Conservation (phyloP, 1,140 invertebrate species). For the Leptonema lineaticorne region DNA sequence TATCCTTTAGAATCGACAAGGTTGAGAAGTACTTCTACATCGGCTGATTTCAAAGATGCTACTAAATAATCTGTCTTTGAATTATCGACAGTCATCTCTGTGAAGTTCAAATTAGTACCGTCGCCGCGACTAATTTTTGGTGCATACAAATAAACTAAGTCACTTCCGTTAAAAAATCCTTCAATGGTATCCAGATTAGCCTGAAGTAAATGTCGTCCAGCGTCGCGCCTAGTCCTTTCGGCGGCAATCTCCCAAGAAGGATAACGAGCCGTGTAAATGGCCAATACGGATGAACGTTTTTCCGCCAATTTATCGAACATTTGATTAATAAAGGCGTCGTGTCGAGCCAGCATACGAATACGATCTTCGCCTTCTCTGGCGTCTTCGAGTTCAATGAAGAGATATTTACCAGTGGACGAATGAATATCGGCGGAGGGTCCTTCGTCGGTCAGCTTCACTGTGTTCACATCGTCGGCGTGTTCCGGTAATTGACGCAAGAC, state of each 20-base stretch:
- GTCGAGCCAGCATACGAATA: slow-evolving; percentile 47
- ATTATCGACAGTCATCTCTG: not conserved
- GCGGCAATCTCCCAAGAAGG: slow-evolving; percentile 47
- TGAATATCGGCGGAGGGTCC: slow-evolving; percentile 48
- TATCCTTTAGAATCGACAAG: too few relatives aligned
- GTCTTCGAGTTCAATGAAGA: slow-evolving; percentile 52
- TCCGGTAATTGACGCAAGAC: not conserved
- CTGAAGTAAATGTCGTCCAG: slow-evolving; percentile 20
- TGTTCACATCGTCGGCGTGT: slow-evolving; percentile 2
- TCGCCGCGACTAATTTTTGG: not conserved
- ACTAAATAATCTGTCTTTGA: too few relatives aligned
- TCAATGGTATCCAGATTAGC: not conserved
- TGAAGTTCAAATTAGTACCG: not conserved
- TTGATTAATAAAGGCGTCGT: slow-evolving; percentile 51
- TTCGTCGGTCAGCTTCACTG: slow-evolving; percentile 48
- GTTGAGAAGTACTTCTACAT: too few relatives aligned
- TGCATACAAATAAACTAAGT: slow-evolving; percentile 27
- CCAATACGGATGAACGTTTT: slow-evolving; percentile 46
- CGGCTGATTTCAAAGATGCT: too few relatives aligned
- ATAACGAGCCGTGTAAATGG: slow-evolving; percentile 50
- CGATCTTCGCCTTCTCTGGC: slow-evolving; percentile 50
- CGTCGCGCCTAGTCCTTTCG: slow-evolving; percentile 20
- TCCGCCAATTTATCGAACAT: slow-evolving; percentile 47
- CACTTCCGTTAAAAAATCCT: slow-evolving; percentile 28
- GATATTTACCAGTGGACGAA: slow-evolving; percentile 44